Evolutionary conservation across 2,113 vertebrate genomes (phyloP), one percentile per base, ranked within the genome.

Genomic region (Camelus dromedarius): DNA sequence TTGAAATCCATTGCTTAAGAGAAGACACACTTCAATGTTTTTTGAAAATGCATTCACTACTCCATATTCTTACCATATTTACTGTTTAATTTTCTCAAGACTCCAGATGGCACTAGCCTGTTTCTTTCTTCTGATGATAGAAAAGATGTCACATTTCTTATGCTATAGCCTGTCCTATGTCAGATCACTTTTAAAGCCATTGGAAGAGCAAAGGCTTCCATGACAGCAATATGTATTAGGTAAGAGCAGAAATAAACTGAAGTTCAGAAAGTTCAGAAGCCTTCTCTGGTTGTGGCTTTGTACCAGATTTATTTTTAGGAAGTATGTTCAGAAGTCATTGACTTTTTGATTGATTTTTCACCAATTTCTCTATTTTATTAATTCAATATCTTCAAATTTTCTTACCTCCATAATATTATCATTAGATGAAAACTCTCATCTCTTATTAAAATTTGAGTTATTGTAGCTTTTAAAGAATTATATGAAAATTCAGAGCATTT

Each of bases 211-310:
- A 98, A 97, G 93, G 52, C 48, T 97, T 98, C 87, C 85, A 94
- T 97, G 95, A 97, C 90, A 96, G 93, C 90, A 92, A 91, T 82
- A 97, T 93, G 96, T 88, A 91, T 75, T 85, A 96, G 80, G 94
- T 93, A 91, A 95, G 70, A 97, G 28, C 20, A 95, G 75, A 97
- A 98, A 97, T 97, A 81, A 96, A 98, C 97, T 52, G 4, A 73
- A 93, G 96, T 96, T 97, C 85, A 95, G 62, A 93, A 98, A 97
- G 96, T 97, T 98, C 97, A 97, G 89, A 92, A 93, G 77, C 84
- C 88, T 95, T 97, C 96, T 91, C 58, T 86, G 58, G 92, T 46
- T 90, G 70, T 95, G 50, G 72, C 46, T 96, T 95, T 93, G 38
- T 69, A 93, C 70, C 30, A 58, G 69, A 83, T 82, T 77, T 84